Evolutionary conservation across 2,113 vertebrate species (phyloP).

Genomic region (Madoqua kirkii): DNA sequence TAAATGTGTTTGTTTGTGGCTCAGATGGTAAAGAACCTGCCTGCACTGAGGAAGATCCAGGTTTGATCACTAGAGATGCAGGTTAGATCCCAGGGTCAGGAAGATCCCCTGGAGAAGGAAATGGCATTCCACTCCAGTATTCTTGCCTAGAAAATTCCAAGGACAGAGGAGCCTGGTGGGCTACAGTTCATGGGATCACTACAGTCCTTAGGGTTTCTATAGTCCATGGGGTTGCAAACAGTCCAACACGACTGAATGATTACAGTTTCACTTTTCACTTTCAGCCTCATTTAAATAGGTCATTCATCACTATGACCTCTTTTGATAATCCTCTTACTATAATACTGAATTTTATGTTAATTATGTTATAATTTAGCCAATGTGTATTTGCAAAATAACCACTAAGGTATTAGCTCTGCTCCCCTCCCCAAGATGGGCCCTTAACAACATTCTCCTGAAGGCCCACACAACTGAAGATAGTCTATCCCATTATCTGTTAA

Average conservation of each 20-base stretch:
- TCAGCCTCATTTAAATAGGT: conserved; percentile 72
- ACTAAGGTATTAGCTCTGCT: conserved; percentile 73
- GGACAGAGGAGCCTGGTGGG: background rate
- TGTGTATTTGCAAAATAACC: conserved; percentile 77
- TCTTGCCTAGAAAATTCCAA: background rate
- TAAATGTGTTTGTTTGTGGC: background rate
- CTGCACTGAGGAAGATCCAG: background rate
- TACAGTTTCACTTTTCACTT: background rate
- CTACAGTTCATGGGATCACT: background rate
- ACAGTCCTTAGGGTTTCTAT: background rate
- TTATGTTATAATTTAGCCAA: conserved; percentile 78
- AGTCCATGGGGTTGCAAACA: background rate
- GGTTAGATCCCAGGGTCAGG: background rate
- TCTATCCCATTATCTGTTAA: conserved; percentile 49
- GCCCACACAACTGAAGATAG: conserved; percentile 71
- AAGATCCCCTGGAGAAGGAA: background rate
- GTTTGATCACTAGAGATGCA: background rate
- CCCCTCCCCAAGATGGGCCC: background rate
- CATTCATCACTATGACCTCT: conserved; percentile 79
- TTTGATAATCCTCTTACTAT: conserved; percentile 79
- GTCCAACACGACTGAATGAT: background rate
- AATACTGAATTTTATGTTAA: conserved; percentile 83
- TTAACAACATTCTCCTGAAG: conserved; percentile 66
- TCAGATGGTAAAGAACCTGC: background rate
- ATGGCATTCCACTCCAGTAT: background rate